Evolutionary conservation across 2,888 invertebrate genomes (phyloP).

Genomic region (Metopia argyrocephala): DNA sequence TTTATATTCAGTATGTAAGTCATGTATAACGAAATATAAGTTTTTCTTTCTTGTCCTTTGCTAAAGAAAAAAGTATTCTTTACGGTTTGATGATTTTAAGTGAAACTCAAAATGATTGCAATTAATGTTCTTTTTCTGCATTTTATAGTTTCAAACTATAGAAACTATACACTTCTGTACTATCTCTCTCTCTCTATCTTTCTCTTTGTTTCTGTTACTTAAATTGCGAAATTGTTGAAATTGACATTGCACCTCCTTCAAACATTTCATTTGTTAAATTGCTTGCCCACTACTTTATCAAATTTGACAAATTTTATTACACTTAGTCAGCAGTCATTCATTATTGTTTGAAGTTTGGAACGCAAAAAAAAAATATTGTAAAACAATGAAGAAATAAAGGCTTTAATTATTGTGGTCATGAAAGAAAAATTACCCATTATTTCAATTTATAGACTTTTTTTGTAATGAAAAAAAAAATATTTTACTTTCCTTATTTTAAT

Average conservation of each 20-base stretch:
- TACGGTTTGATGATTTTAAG: slow-evolving; percentile 19
- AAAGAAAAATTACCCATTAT: neutral
- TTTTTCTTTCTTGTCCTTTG: slow-evolving; percentile 1
- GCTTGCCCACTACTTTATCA: slow-evolving; percentile 39
- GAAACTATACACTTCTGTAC: no score
- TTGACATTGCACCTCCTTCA: no score
- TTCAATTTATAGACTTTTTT: neutral
- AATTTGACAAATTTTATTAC: slow-evolving; percentile 29
- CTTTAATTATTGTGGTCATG: neutral
- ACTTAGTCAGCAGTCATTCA: neutral
- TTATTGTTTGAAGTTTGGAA: slow-evolving; percentile 2
- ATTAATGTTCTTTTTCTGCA: slow-evolving; percentile 51
- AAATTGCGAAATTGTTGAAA: no score
- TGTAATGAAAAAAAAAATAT: neutral
- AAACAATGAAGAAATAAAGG: neutral
- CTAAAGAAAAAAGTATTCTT: neutral
- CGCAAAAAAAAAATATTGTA: neutral
- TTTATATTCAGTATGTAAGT: no score
- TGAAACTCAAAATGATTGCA: slow-evolving; percentile 41
- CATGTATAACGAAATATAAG: no score
- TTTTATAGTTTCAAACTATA: slow-evolving; percentile 43
- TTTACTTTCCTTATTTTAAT: neutral
- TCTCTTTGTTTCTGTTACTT: neutral
- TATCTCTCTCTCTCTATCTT: no score
- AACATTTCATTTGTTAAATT: slow-evolving; percentile 30